Conservation (phyloP, 2,888 invertebrate species). For the Callosobruchus maculatus region DNA sequence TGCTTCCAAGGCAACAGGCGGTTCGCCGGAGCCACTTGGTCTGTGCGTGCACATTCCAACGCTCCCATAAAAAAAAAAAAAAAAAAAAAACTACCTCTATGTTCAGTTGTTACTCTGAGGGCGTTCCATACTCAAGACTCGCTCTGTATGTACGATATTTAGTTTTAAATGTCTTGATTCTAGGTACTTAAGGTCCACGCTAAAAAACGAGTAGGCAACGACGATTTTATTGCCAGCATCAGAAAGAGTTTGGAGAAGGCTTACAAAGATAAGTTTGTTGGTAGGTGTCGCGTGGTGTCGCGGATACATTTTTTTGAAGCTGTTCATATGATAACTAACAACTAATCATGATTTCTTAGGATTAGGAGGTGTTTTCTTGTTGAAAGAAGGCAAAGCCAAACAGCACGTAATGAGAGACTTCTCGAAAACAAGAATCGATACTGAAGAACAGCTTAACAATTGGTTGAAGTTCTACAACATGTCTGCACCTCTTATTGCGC, state of each 20-base stretch:
- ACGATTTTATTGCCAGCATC: conserved; percentile 80
- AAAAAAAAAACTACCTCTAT: too few relatives aligned
- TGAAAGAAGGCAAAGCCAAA: conserved; percentile 78
- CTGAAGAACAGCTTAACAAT: conserved; percentile 69
- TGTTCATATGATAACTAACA: too few relatives aligned
- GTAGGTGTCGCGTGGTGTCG: too few relatives aligned
- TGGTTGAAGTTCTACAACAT: conserved; percentile 93
- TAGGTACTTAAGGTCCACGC: conserved; percentile 72
- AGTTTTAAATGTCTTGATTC: too few relatives aligned
- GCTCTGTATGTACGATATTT: too few relatives aligned
- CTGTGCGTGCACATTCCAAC: too few relatives aligned
- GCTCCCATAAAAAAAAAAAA: too few relatives aligned
- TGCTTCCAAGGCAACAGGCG: too few relatives aligned
- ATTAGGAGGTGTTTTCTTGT: conserved; percentile 83
- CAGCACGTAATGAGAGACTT: conserved; percentile 98
- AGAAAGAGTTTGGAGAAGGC: conserved; percentile 64
- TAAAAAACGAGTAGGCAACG: conserved; percentile 66
- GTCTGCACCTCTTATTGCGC: conserved; percentile 82
- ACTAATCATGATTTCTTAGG: conserved; percentile 53
- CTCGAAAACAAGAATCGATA: conserved; percentile 66
- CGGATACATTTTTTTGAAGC: too few relatives aligned
- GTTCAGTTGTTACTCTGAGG: too few relatives aligned
- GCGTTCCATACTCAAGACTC: too few relatives aligned
- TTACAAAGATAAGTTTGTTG: conserved; percentile 70
- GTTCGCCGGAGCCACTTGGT: too few relatives aligned